Base-by-base conservation (phyloP, 2,797 vertebrate species). In the Cirrhinus molitorella region DNA sequence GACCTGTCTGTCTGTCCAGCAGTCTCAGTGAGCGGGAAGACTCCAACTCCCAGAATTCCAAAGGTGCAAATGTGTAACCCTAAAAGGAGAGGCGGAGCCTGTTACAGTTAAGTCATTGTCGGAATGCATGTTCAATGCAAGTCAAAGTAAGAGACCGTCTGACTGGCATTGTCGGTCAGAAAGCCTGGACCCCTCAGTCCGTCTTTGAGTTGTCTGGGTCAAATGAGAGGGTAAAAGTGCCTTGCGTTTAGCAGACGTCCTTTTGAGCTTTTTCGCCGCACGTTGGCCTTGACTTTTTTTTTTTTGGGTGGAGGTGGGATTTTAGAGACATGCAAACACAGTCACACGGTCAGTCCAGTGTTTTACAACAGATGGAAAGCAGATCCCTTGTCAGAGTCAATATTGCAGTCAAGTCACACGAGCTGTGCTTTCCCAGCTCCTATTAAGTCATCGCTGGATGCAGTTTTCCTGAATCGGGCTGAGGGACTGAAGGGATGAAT, bases 11-110 rank as follows among this genome's bases (percentile, higher is more conserved):
- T 93, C 89, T 90, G 91, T 95, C 92, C 88, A 92, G 88, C 91
- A 90, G 92, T 93, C 92, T 94, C 93, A 94, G 95, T 94, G 93
- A 90, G 89, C 91, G 90, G 93, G 93, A 94, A 94, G 93, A 94
- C 92, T 93, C 91, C 89, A 90, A 90, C 91, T 93, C 93, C 93
- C 94, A 93, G 92, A 92, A 79, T 88, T 93, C 91, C 91, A 93
- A 92, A 94, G 93, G 92, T 80, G 91, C 90, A 85, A 88, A 85
- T 53, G 23, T 25, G 66, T 86, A 13, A 80, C 80, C 57, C 65
- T 88, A 88, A 91, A 88, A 93, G 89, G 89, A 88, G 79, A 89
- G 80, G 81, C 87, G 86, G 87, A 93, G 89, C 89, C 88, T 89
- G 87, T 88, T n/a, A 90, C 86, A 89, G 90, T 91, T 88, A 88